Conservation (phyloP, 1,140 invertebrate genomes). For the Procambarus clarkii region DNA sequence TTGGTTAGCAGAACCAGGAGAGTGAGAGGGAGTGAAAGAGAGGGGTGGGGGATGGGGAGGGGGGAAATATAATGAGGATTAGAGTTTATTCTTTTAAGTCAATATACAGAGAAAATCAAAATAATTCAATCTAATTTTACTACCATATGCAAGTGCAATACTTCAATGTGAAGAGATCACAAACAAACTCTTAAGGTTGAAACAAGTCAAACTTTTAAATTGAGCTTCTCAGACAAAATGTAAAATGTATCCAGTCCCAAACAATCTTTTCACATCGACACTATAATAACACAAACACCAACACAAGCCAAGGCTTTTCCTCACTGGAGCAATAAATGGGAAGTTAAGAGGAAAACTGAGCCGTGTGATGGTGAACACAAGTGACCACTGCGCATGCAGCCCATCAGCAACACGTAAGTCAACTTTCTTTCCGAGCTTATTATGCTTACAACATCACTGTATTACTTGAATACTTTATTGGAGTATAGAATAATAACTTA, state of each 20-base stretch:
- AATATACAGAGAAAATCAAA: conserved; percentile 35
- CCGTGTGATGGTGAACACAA: background rate
- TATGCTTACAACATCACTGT: background rate
- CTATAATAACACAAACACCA: conserved; percentile 16
- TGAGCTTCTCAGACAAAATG: background rate
- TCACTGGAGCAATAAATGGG: background rate
- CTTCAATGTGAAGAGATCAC: conserved; percentile 38
- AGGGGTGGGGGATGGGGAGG: no score
- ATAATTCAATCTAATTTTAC: conserved; percentile 11
- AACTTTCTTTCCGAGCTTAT: background rate
- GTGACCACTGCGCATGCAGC: conserved; percentile 1
- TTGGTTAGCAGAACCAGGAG: conserved; percentile 63
- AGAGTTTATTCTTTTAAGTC: conserved; percentile 29
- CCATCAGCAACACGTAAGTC: background rate
- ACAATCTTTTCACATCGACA: conserved; percentile 20
- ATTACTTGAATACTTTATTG: background rate
- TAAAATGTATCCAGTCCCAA: background rate
- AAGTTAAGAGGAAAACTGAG: background rate
- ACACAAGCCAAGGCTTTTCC: conserved; percentile 4
- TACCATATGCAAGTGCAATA: conserved; percentile 40
- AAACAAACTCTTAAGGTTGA: background rate
- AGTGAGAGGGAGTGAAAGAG: conserved; percentile 37
- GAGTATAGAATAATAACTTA: background rate
- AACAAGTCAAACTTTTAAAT: background rate
- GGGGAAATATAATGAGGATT: conserved; percentile 54